Evolutionary conservation across 2,888 invertebrate genomes (phyloP), one percentile per base, ranked within the genome.

Genomic region (Leucania comma): DNA sequence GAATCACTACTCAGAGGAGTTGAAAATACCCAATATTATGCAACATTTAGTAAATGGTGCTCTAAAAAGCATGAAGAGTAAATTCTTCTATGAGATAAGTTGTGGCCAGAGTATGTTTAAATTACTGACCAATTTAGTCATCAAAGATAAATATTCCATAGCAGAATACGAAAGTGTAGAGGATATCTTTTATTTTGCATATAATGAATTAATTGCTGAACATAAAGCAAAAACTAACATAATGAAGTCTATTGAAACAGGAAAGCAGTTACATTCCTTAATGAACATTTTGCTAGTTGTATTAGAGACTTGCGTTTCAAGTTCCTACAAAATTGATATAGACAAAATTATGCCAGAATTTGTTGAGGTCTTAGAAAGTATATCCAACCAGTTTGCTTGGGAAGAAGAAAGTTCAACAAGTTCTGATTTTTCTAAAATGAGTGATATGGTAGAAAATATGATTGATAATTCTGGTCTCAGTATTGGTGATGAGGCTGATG

Each of bases 401-500:
- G 93, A 95, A 50, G 88, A 92, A 66, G 87, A 90, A 38, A 84
- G 86, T 68, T 84, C 88, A 24, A 90, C 89, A 2, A 94, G 95
- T 58, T 97, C 98, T 10, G 98, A 98, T 75, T 98, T 98, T 91
- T 97, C 97, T 62, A 97, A 98, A 90, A 98, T 98, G 96, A 97
- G 97, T 86, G 96, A 97, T 72, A 97, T 98, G 86, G 96, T 98
- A 64, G 96, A 97, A 80, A 91, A 96, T 70, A 93, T 97, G 54
- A 96, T 98, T 54, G 87, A 87, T 62, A 90, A 93, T 62, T 96
- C 97, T 68, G 90, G 87, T 10, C 88, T 89, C 69, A 80, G 84
- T 54, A 68, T 68, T 1, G 69, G 69, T 26, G 89, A 90, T 83
- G 86, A 90, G 62, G 87, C 86, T 62, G 94, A 96, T 83, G 89